Conservation (phyloP, 2,113 vertebrate species). For the Synchiropus splendidus region DNA sequence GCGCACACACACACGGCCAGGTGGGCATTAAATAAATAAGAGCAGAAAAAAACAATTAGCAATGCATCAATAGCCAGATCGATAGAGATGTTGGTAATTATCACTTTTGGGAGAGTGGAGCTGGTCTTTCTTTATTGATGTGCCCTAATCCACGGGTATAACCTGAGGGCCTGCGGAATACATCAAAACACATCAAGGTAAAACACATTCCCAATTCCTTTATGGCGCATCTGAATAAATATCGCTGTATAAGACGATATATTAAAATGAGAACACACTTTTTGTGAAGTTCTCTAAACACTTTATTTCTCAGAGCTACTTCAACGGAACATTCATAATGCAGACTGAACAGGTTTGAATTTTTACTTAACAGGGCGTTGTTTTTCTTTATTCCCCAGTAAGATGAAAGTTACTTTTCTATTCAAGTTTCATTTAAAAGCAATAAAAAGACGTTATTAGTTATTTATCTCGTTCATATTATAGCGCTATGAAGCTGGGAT, state of each 20-base stretch:
- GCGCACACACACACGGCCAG: conserved; percentile 41
- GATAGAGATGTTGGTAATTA: conserved; percentile 72
- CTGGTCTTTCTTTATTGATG: conserved; percentile 63
- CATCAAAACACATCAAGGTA: conserved; percentile 64
- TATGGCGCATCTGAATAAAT: conserved; percentile 47
- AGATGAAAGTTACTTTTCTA: too few relatives aligned
- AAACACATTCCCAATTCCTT: conserved; percentile 49
- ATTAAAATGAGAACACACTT: conserved; percentile 32
- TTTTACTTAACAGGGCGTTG: too few relatives aligned
- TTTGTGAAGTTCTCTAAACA: conserved; percentile 8
- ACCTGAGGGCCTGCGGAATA: conserved; percentile 52
- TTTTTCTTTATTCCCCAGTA: too few relatives aligned
- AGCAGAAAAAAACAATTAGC: conserved; percentile 66
- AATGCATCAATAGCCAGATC: conserved; percentile 68
- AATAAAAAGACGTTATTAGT: too few relatives aligned
- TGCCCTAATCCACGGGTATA: conserved; percentile 53
- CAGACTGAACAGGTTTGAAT: too few relatives aligned
- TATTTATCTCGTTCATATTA: too few relatives aligned
- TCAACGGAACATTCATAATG: too few relatives aligned
- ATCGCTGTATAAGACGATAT: conserved; percentile 40
- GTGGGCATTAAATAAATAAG: conserved; percentile 63
- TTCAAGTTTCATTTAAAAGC: too few relatives aligned
- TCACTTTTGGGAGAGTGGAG: conserved; percentile 69
- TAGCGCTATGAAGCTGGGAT: too few relatives aligned
- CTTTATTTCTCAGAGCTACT: conserved; percentile 1